Conservation (phyloP, 2,797 vertebrate genomes). For the Sternarchorhynchus goeldii region DNA sequence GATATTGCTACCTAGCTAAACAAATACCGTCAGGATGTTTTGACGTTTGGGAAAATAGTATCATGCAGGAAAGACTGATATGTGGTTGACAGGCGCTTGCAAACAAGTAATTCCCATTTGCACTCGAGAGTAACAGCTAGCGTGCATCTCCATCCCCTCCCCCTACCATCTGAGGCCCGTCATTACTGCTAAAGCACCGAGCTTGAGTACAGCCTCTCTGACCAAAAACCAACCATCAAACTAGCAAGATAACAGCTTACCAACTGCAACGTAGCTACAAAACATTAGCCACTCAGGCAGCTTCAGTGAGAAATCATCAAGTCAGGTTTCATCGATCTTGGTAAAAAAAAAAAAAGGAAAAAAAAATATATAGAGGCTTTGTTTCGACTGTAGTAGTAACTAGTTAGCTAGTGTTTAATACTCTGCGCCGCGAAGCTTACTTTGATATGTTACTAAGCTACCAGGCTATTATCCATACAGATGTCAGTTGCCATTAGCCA, state of each 20-base stretch:
- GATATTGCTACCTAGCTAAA: too few species aligned
- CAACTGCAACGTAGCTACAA: background rate
- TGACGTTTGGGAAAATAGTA: too few species aligned
- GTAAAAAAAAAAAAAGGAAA: too few species aligned
- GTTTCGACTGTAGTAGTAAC: background rate
- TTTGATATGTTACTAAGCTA: too few species aligned
- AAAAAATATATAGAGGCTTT: too few species aligned
- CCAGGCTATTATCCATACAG: conserved; percentile 44
- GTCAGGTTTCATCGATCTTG: too few species aligned
- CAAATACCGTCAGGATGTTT: too few species aligned
- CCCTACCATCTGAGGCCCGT: conserved; percentile 63
- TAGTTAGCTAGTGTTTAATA: background rate
- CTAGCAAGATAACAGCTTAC: background rate
- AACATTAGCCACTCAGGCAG: background rate
- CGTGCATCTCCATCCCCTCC: conserved; percentile 32
- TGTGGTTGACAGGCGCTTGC: background rate
- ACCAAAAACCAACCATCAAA: conserved; percentile 25
- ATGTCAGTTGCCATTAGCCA: background rate
- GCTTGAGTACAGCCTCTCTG: conserved; percentile 67
- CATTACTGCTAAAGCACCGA: conserved; percentile 63
- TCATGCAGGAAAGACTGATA: background rate
- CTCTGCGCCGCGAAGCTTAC: background rate
- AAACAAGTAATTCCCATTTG: conserved; percentile 4
- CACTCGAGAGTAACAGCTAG: background rate
- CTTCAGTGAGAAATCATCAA: too few species aligned